Conservation (phyloP, 2,797 vertebrate species). For the Lagodon rhomboides region DNA sequence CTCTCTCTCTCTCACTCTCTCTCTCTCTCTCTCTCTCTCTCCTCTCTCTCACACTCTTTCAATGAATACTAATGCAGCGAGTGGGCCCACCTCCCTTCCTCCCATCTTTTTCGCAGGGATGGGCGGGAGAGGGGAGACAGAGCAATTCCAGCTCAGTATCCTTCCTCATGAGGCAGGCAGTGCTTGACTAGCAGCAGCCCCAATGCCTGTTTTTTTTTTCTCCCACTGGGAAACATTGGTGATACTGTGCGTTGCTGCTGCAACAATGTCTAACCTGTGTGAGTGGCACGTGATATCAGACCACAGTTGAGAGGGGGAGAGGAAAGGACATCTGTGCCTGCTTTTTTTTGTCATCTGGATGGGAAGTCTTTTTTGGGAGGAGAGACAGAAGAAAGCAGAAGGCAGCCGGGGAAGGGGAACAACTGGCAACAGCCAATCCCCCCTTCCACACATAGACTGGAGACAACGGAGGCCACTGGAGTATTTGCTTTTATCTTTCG, state of each 20-base stretch:
- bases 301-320: conserved; percentile 71
- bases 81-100: conserved; percentile 82
- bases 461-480: conserved; percentile 86
- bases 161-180: conserved; percentile 82
- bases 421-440: conserved; percentile 81
- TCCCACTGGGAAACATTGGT: conserved; percentile 70
- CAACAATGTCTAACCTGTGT: conserved; percentile 85
- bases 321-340: conserved; percentile 73
- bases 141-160: conserved; percentile 82
- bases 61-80: conserved; percentile 87
- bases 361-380: conserved; percentile 84
- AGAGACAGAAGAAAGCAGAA: conserved; percentile 81
- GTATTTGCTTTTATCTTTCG: conserved; percentile 87
- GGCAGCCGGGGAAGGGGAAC: conserved; percentile 82
- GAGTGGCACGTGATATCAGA: conserved; percentile 72
- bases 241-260: conserved; percentile 70
- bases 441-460: conserved; percentile 81
- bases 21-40: conserved; percentile 46
- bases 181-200: conserved; percentile 80
- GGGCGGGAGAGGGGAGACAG: conserved; percentile 82
- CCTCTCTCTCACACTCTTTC: conserved; percentile 73
- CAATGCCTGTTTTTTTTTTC: conserved; percentile 71
- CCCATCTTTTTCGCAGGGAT: conserved; percentile 77
- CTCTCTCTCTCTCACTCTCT: conserved; percentile 15
- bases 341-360: conserved; percentile 82